Evolutionary conservation across 2,888 invertebrate species (phyloP), one percentile per base, ranked within the genome.

Genomic region (Callosobruchus maculatus): DNA sequence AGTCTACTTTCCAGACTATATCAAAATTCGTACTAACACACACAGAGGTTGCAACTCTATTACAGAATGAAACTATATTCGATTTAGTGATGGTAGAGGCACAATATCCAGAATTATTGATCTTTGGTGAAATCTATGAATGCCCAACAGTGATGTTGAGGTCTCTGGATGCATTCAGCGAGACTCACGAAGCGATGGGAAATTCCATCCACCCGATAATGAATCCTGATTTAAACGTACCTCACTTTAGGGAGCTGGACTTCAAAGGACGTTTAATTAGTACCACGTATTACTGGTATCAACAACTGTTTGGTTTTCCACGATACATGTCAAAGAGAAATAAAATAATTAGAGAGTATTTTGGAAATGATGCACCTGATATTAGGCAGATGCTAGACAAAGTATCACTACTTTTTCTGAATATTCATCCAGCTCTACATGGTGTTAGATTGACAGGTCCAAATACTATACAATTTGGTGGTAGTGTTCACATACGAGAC

Each of bases 211-310:
- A 82, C 74, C 78, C 78, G 0, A 71, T 78, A 13, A 67, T 78
- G 1, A 73, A 78, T 70, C 80, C 82, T 0, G 81, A 82, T 31
- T 70, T 78, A 2, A 22, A 77, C 18, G 69, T 82, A 1, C 78
- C 81, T 0, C 74, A 73, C 70, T 49, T 76, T 0, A 72, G 74
- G 0, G 71, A 71, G 20, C 79, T 89, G 73, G 88, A 83, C 21
- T 81, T 86, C 66, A 87, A 87, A 22, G 84, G 86, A 73, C 75
- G 83, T 18, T 26, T 82, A 13, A 75, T 74, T 26, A 80, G 79
- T 73, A 73, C 74, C 0, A 26, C 77, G 13, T 80, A 75, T 71
- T n/a, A n/a, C n/a, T 70, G 66, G 3, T 20, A 74, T n/a, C 73
- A 69, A 31, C 26, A 30, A 0, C 73, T 67, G 20, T 71, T 71